Evolutionary conservation across 1,140 invertebrate species (phyloP), one percentile per base, ranked within the genome.

Genomic region (Drosophila simulans): DNA sequence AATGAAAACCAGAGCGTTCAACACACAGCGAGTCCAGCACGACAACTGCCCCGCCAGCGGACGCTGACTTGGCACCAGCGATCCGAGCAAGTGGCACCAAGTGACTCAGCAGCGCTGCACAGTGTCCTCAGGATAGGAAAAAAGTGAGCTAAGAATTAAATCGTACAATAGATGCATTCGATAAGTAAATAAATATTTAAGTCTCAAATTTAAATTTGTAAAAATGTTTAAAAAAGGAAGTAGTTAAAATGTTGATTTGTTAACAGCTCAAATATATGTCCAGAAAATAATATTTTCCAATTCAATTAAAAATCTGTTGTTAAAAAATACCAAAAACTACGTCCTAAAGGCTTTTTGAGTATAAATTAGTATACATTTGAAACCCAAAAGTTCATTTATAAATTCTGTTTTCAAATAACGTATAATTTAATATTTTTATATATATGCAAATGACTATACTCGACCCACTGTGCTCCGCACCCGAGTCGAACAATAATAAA

Each of bases 1-100:
- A 71, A 68, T 49, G 54, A 56, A 76, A 88, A 76, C 40, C 62
- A 79, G 75, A 84, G 75, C 58, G 84, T 83, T 73, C 79, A 83
- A 88, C 84, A 79, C 83, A 56, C 65, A 49, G 84, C 71, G 83
- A 88, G 80, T 83, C 63, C 84, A 89, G 39, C 55, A 68, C 84
- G 75, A 89, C 83, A 88, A 88, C 83, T 88, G 80, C 66, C 65
- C 59, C 52, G 70, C 58, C 70, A 53, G 64, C 75, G 69, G 52
- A 63, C 40, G 46, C 68, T 34, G 17, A 43, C 55, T 55, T 35
- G 40, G 35, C 37, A 63, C 35, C 39, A 42, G 59, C 72, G 52
- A 53, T 20, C 42, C 22, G 39, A 46, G 40, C 63, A 77, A 77
- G 74, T 69, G 73, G 42, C 63, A 68, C 68, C 78, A 63, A 85